These are phyloP conservation scores for Gadopsis bispinosus DNA, from an alignment of 2,797 vertebrate species.

Conservation along the genomic window DNA sequence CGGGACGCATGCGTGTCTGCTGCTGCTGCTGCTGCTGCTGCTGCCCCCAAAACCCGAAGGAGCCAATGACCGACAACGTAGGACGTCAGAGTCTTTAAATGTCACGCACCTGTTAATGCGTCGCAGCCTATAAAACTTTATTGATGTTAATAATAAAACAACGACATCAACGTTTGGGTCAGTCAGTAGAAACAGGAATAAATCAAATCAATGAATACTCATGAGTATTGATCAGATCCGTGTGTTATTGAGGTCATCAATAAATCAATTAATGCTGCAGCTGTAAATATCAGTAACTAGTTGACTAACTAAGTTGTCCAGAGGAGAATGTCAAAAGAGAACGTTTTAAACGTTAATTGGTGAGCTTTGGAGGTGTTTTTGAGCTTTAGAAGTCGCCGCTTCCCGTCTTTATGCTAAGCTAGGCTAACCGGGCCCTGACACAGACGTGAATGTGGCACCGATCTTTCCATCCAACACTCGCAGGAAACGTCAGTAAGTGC, in stretches of 20 bases:
- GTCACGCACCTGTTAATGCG: too few relatives aligned
- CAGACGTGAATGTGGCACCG: neutral
- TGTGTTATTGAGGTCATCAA: neutral
- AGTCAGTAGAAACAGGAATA: too few relatives aligned
- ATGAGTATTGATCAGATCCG: too few relatives aligned
- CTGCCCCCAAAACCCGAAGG: too few relatives aligned
- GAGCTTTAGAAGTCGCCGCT: neutral
- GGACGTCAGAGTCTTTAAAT: too few relatives aligned
- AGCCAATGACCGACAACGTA: too few relatives aligned
- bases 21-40: neutral
- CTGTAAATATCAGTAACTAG: neutral
- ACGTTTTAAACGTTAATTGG: neutral
- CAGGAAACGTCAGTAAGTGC: neutral
- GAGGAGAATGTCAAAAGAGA: too few relatives aligned
- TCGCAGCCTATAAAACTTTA: neutral
- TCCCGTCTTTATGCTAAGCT: slow-evolving; percentile 1
- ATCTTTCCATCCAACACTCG: neutral
- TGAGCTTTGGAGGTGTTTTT: neutral
- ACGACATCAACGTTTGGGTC: neutral
- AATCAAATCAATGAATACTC: neutral
- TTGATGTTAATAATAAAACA: neutral
- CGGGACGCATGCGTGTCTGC: slow-evolving; percentile 70
- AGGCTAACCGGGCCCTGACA: neutral
- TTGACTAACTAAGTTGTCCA: too few relatives aligned
- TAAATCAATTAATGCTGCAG: neutral